Evolutionary conservation across 2,797 vertebrate genomes (phyloP), one percentile per base, ranked within the genome.

Genomic region (Melanogrammus aeglefinus): DNA sequence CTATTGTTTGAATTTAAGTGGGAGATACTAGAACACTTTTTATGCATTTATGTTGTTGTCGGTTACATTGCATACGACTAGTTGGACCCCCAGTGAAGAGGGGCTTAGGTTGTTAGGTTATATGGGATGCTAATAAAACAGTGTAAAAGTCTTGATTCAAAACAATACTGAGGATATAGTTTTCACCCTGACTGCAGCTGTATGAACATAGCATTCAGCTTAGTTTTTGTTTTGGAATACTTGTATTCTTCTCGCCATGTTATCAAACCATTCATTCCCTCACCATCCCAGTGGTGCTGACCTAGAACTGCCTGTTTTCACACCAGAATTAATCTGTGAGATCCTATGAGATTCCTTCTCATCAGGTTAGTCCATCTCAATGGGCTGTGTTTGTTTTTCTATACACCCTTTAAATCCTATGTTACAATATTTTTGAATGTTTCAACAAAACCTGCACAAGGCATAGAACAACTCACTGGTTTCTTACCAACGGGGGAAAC

Each of bases 251-350:
- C 63, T 27, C n/a, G 8, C 24, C n/a, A 27, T 6, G n/a, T 27
- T 69, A 12, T 12, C n/a, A 69, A 69, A 69, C n/a, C 63, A 9
- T 12, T 69, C 24, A 69, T 69, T 69, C 70, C 70, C 16, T 8
- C 8, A 72, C 27, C 1, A 18, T 72, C 70, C 33, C 33, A 35
- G 29, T 18, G 70, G 29, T 35, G 29, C 70, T 35, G 63, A 69
- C 63, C 63, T 13, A 69, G 63, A 69, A 69, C 33, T 72, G 70
- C 33, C 29, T 72, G 70, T 35, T 72, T 72, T 72, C 27, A 72
- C 70, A 35, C 33, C 31, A 71, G 24, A 31, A 27, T 71, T 71
- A 74, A 74, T 5, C 57, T 18, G 16, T 44, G 41, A 44, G 41
- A 44, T n/a, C 57, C 21, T 63, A 27, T 69, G 63, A 69, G 63